Percentiles rank a stretch among this genome's conserved stretches.
phyloP scores from a whole-genome alignment of 37 sponge, comb jelly and placozoan species.

The Crambe crambe region DNA sequence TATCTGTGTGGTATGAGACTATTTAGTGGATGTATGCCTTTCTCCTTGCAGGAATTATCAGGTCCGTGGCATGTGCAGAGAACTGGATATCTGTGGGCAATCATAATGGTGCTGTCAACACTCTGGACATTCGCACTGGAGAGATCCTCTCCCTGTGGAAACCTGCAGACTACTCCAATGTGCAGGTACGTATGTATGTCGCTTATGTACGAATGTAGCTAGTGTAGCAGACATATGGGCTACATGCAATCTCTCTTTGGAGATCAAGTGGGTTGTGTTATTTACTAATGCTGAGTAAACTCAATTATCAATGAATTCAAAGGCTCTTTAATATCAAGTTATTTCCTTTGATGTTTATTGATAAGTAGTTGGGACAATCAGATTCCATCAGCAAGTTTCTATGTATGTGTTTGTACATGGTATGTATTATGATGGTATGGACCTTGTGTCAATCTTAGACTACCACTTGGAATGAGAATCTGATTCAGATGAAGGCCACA shows the following conservation, averaged over 20 bases:
- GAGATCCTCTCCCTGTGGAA: slow-evolving; percentile 63
- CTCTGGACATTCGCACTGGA: slow-evolving; percentile 64
- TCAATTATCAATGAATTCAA: too few species aligned
- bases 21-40: too few species aligned
- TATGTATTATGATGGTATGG: background rate
- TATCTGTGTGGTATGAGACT: too few species aligned
- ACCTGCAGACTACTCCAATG: slow-evolving; percentile 35
- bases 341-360: too few species aligned
- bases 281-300: too few species aligned
- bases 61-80: slow-evolving; percentile 43
- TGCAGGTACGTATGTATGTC: slow-evolving; percentile 10
- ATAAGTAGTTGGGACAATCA: too few species aligned
- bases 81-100: slow-evolving; percentile 67
- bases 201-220: background rate
- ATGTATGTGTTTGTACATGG: too few species aligned
- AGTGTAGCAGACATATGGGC: background rate
- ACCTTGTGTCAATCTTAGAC: background rate
- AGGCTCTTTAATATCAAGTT: too few species aligned
- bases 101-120: slow-evolving; percentile 49
- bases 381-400: too few species aligned
- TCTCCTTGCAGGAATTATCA: slow-evolving; percentile 27
- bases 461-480: slow-evolving; percentile 44
- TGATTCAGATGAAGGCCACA: slow-evolving; percentile 50
- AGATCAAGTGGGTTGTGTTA: too few species aligned
- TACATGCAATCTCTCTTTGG: background rate